phyloP scores from a whole-genome alignment of 2,113 vertebrate genomes.

The Tricholaema leucomelas region DNA sequence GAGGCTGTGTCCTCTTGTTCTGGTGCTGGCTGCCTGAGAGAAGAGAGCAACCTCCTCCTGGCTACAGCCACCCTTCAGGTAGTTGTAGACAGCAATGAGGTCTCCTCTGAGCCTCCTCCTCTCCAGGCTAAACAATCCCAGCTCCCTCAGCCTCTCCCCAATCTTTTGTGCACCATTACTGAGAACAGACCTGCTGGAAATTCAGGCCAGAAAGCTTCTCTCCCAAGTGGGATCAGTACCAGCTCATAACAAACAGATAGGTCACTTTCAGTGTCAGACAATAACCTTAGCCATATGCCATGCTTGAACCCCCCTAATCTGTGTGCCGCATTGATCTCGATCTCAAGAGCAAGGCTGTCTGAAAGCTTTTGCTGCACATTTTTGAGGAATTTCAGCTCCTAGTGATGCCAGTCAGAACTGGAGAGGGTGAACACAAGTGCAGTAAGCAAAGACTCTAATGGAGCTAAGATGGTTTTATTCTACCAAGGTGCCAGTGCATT shows the following conservation, averaged over 20 bases:
- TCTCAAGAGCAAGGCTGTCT: background rate
- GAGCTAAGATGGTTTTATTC: background rate
- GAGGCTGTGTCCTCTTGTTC: no score
- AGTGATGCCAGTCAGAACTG: background rate
- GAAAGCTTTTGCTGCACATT: background rate
- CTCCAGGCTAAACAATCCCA: no score
- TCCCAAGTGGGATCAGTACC: background rate
- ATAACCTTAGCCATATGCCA: background rate
- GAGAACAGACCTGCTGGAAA: background rate
- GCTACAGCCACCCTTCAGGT: no score
- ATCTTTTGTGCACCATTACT: background rate
- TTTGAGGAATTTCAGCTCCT: background rate
- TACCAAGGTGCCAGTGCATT: background rate
- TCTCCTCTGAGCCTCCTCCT: no score
- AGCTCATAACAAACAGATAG: background rate
- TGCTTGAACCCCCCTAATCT: background rate
- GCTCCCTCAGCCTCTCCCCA: no score
- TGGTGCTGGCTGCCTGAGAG: no score
- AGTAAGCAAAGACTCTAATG: background rate
- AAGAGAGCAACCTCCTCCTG: no score
- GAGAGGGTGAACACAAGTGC: background rate
- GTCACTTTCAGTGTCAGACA: background rate
- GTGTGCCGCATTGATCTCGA: background rate
- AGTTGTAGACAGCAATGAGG: no score
- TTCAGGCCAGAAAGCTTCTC: background rate